Percentiles rank a stretch among this genome's conserved stretches.
These are phyloP conservation scores for Listrodromus nycthemerus DNA, from an alignment of 2,888 invertebrate genomes.

Conservation along the genomic window DNA sequence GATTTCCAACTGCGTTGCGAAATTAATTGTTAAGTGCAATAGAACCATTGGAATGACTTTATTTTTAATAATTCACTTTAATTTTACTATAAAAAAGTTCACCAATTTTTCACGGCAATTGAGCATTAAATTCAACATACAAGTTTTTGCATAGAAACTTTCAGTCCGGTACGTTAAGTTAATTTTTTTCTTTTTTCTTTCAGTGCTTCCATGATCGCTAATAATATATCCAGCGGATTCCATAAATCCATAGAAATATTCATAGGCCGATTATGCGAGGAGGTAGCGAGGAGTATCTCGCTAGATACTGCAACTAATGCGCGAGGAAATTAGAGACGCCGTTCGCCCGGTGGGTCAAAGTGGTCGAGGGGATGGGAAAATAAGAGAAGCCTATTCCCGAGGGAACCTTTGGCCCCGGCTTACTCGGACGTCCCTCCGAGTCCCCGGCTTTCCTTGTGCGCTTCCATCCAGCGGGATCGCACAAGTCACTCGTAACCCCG, in stretches of 20 bases:
- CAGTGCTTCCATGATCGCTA: constrained; percentile 12
- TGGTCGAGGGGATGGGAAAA: constrained; percentile 60
- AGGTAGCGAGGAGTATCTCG: constrained; percentile 36
- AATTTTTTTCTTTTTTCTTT: background rate
- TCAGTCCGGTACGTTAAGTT: too few species aligned
- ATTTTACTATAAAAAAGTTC: too few species aligned
- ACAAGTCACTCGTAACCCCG: constrained; percentile 58
- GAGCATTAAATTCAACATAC: too few species aligned
- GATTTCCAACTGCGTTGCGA: too few species aligned
- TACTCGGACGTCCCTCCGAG: constrained; percentile 45
- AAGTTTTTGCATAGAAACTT: too few species aligned
- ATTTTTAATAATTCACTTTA: too few species aligned
- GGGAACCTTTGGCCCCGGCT: constrained; percentile 64
- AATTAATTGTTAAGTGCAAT: too few species aligned
- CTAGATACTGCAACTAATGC: constrained; percentile 65
- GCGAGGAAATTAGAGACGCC: constrained; percentile 66
- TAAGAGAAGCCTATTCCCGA: constrained; percentile 61
- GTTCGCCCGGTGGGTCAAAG: constrained; percentile 56
- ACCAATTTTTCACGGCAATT: too few species aligned
- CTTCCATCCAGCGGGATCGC: constrained; percentile 18
- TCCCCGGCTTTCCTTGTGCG: constrained; percentile 1
- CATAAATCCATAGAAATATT: constrained; percentile 57
- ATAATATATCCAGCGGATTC: constrained; percentile 50
- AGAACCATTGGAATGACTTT: too few species aligned
- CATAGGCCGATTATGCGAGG: constrained; percentile 40